phyloP scores from a whole-genome alignment of 37 sponge, comb jelly and placozoan genomes.

The Halisarca cf. caerulea region DNA sequence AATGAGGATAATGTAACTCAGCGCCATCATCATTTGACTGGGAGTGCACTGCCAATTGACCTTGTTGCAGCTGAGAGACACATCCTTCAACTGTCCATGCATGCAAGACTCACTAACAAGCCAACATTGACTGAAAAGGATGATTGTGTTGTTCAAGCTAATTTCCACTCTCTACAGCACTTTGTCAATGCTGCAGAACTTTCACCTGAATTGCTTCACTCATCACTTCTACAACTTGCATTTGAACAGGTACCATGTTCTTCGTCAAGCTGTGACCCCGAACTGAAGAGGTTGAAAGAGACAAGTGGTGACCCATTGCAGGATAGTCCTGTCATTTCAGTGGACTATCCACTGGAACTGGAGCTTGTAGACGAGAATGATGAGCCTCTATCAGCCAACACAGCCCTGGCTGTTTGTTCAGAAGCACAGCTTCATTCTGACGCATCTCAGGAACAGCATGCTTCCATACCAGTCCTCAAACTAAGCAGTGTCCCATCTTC shows the following conservation, averaged over 20 bases:
- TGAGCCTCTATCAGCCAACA: no score
- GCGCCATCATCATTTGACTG: background rate
- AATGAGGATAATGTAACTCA: background rate
- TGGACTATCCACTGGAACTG: background rate
- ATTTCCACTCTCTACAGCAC: conserved; percentile 46
- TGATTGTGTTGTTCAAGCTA: background rate
- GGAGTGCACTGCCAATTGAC: background rate
- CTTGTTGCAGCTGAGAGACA: background rate
- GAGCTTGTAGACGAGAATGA: no score
- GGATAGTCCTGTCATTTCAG: background rate
- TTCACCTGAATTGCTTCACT: conserved; percentile 2
- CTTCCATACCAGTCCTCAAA: background rate
- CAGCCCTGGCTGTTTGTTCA: no score
- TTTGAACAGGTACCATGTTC: conserved; percentile 46
- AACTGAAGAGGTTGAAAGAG: no score
- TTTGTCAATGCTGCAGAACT: conserved; percentile 12
- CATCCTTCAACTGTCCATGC: background rate
- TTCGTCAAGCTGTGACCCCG: background rate
- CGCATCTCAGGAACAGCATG: background rate
- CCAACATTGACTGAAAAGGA: background rate
- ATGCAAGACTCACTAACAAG: background rate
- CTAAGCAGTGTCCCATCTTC: background rate
- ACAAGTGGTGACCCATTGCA: background rate
- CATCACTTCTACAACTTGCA: conserved; percentile 39
- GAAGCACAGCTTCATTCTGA: no score